Conservation (phyloP, 1,140 invertebrate genomes). For the Listronotus oregonensis region DNA sequence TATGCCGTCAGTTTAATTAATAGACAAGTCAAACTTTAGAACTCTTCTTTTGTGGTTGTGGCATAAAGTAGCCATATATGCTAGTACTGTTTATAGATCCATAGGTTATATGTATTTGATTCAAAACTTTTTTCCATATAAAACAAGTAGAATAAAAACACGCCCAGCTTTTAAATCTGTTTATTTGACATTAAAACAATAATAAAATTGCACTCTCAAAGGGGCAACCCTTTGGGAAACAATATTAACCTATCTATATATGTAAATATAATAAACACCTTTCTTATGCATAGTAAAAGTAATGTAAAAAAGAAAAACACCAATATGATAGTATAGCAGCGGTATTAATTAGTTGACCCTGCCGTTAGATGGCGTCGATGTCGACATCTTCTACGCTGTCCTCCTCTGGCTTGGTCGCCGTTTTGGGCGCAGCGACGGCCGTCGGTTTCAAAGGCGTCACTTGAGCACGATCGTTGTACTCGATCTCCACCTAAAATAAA, state of each 20-base stretch:
- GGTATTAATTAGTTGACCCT: not conserved
- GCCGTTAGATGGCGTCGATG: slow-evolving; percentile 85
- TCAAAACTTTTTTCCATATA: too few relatives aligned
- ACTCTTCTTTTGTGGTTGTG: too few relatives aligned
- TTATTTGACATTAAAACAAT: slow-evolving; percentile 47
- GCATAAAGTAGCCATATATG: too few relatives aligned
- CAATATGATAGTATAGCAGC: slow-evolving; percentile 13
- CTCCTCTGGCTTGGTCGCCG: slow-evolving; percentile 66
- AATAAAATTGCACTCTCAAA: slow-evolving; percentile 43
- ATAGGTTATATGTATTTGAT: too few relatives aligned
- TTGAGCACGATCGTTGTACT: slow-evolving; percentile 85
- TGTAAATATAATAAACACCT: slow-evolving; percentile 40
- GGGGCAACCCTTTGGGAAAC: slow-evolving; percentile 22
- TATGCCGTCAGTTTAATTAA: too few relatives aligned
- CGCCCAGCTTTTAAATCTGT: slow-evolving; percentile 18
- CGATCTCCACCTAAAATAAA: slow-evolving; percentile 59
- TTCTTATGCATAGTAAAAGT: slow-evolving; percentile 40
- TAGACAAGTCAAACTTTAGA: too few relatives aligned
- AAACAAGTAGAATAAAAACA: not conserved
- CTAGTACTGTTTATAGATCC: too few relatives aligned
- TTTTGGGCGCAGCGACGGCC: slow-evolving; percentile 53
- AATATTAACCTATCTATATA: slow-evolving; percentile 42
- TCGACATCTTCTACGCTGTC: slow-evolving; percentile 80
- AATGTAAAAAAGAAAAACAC: slow-evolving; percentile 39
- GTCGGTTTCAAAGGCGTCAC: slow-evolving; percentile 72